Evolutionary conservation across 2,888 invertebrate species (phyloP).

Genomic region (Nomada lathburiana): DNA sequence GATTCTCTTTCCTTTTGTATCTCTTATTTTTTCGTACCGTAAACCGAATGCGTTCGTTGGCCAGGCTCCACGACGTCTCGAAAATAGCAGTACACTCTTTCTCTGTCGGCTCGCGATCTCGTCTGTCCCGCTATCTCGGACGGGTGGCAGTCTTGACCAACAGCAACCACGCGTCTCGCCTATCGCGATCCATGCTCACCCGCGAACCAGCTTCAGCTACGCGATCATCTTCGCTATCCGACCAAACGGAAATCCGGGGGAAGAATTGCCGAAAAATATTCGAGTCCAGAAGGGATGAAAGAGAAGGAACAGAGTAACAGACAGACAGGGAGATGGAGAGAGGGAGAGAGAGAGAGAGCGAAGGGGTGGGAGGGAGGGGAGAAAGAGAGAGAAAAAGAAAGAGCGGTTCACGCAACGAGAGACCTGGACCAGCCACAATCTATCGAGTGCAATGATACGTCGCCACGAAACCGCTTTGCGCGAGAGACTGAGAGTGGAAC

Average conservation of each 20-base stretch:
- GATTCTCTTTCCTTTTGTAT: slow-evolving; percentile 1
- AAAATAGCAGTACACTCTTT: slow-evolving; percentile 68
- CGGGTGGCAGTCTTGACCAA: neutral
- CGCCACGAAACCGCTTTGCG: slow-evolving; percentile 66
- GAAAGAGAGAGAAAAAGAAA: slow-evolving; percentile 3
- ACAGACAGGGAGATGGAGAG: neutral
- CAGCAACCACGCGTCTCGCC: slow-evolving; percentile 42
- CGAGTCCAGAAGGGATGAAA: neutral
- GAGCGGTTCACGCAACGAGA: slow-evolving; percentile 11
- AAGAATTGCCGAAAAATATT: neutral
- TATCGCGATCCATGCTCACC: slow-evolving; percentile 13
- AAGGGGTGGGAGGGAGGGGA: neutral
- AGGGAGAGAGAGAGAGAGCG: neutral
- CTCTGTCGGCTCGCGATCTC: slow-evolving; percentile 35
- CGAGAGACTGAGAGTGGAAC: slow-evolving; percentile 71
- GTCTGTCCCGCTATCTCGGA: slow-evolving; percentile 33
- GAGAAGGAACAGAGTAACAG: neutral
- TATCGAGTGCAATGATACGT: slow-evolving; percentile 50
- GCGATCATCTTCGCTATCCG: neutral
- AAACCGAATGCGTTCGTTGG: slow-evolving; percentile 66
- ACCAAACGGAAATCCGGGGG: too few relatives aligned
- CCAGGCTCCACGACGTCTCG: slow-evolving; percentile 68
- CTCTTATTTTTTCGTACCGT: slow-evolving; percentile 20
- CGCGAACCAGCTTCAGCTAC: neutral
- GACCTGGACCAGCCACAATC: slow-evolving; percentile 70